Conservation (phyloP, 2,113 vertebrate species). For the Pavo muticus region DNA sequence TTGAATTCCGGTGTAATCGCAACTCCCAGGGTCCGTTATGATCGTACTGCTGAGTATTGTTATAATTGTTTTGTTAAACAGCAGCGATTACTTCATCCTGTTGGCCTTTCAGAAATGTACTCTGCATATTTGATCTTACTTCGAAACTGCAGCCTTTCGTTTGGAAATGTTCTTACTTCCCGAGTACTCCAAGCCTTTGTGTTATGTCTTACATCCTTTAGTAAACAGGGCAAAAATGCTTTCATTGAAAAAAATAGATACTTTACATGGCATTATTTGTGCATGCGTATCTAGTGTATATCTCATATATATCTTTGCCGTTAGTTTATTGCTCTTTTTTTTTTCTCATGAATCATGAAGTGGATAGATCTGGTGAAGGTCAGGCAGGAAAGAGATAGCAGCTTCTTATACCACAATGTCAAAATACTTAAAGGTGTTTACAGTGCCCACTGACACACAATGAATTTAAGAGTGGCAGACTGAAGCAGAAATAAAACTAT, state of each 20-base stretch:
- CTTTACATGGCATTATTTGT: not conserved
- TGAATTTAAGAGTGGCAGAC: conserved; percentile 77
- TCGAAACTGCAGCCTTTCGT: not conserved
- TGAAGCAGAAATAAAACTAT: conserved; percentile 71
- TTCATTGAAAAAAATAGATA: not conserved
- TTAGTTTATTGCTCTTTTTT: conserved; percentile 38
- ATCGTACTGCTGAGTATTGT: not conserved
- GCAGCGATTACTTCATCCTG: not conserved
- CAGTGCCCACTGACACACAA: conserved; percentile 75
- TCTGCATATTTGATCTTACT: not conserved
- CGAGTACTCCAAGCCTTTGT: not conserved
- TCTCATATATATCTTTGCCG: not conserved
- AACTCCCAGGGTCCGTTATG: not conserved
- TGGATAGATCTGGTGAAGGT: conserved; percentile 71
- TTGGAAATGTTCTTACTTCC: not conserved
- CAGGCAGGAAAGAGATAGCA: conserved; percentile 73
- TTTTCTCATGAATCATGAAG: not conserved
- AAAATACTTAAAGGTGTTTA: conserved; percentile 84
- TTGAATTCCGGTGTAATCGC: conserved; percentile 23
- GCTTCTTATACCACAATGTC: conserved; percentile 76
- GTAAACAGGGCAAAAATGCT: not conserved
- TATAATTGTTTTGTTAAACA: not conserved
- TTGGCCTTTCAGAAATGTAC: not conserved
- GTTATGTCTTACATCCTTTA: fast-evolving
- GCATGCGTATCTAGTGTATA: not conserved